Evolutionary conservation across 2,888 invertebrate genomes (phyloP), one percentile per base, ranked within the genome.

Genomic region (Chalcis sispes): DNA sequence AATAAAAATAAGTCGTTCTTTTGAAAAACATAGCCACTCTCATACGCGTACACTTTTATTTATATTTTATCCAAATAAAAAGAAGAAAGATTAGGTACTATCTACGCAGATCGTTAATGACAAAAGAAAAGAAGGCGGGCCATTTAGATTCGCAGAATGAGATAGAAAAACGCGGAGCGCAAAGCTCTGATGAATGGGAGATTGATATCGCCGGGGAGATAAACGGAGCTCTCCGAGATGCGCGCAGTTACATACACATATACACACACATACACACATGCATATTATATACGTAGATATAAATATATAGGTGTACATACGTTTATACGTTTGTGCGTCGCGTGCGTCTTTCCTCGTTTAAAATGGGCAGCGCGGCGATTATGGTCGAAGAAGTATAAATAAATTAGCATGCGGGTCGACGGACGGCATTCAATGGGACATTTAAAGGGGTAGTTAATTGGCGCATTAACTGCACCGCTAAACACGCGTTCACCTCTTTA

Each of bases 401-500:
- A 81, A 79, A 81, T 81, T 81, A 80, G 64, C 77, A 71, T 66
- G 72, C 58, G 58, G 64, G 65, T 75, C 75, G 50, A 65, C 69
- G 61, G 61, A 73, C 61, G 65, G 42, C 58, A 76, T 80, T 81
- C 78, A 81, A 79, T 78, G 67, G 78, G 59, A 80, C 77, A 70
- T 80, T 81, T 78, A 79, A 82, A 77, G 76, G 69, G 72, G 74
- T 77, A 78, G 80, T 80, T 82, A 82, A 82, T 82, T 80, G 81
- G 77, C 78, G 79, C 74, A 80, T 80, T 80, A 83, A 81, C 77
- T 79, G 69, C 72, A 50, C 75, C 66, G 75, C 70, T 79, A 79
- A 75, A 78, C 78, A 66, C 75, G 65, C 77, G 52, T 56, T 59
- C 72, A 29, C 56, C 61, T 69, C 32, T 3, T 8, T 46, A 48